Percentiles rank a stretch among this genome's conserved stretches.
Conservation (phyloP, 2,797 vertebrate species). For the Muraenolepis orangiensis region DNA sequence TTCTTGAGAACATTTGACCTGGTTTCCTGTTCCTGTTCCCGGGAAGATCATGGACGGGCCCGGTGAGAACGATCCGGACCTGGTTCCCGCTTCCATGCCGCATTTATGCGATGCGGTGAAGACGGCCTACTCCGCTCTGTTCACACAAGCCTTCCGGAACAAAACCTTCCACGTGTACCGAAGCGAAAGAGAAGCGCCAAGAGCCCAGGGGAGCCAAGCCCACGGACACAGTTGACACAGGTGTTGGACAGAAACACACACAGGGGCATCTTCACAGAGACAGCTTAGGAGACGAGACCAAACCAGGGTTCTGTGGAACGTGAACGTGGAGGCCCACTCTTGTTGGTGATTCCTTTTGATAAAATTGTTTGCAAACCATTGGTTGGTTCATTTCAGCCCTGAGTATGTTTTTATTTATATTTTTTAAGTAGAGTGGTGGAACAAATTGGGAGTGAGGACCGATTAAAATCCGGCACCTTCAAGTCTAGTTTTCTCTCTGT, state of each 20-base stretch:
- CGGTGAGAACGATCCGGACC: conserved; percentile 84
- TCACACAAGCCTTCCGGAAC: conserved; percentile 88
- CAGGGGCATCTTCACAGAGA: neutral
- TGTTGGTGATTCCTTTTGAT: neutral
- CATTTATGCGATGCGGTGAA: conserved; percentile 93
- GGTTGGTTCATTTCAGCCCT: neutral
- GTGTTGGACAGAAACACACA: neutral
- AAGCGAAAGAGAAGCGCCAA: conserved; percentile 65
- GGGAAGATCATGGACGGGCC: conserved; percentile 89
- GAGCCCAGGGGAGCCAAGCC: conserved; percentile 32
- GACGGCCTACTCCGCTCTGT: conserved; percentile 74
- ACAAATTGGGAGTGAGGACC: too few species aligned
- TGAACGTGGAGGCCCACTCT: neutral
- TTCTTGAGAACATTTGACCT: neutral
- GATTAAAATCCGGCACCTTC: neutral
- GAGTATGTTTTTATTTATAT: neutral
- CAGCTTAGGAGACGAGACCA: neutral
- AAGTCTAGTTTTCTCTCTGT: too few species aligned
- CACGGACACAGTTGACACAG: conserved; percentile 34
- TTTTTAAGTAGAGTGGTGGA: neutral
- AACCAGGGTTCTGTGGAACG: neutral
- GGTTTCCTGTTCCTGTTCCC: neutral
- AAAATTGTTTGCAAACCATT: neutral
- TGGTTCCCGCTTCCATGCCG: conserved; percentile 77
- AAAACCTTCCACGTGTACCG: conserved; percentile 95